Evolutionary conservation across 2,113 vertebrate species (phyloP).

Genomic region (Xenopus laevis): DNA sequence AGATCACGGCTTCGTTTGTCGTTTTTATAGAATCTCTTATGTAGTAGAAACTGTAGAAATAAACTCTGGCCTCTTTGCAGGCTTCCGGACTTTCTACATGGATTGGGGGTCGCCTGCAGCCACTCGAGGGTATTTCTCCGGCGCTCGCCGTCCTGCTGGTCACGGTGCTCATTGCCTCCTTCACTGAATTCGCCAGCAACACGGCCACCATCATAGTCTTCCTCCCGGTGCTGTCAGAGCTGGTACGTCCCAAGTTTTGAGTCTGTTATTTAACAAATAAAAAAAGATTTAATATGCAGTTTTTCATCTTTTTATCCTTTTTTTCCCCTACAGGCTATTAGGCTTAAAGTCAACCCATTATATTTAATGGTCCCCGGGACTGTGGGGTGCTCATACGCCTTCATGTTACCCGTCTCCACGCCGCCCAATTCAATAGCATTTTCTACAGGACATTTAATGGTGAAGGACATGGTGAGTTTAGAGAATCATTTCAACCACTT

Average conservation of each 20-base stretch:
- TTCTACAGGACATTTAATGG: slow-evolving; percentile 88
- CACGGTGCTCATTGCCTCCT: slow-evolving; percentile 80
- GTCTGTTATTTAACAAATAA: too few species aligned
- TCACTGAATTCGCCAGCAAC: slow-evolving; percentile 97
- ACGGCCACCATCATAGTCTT: slow-evolving; percentile 96
- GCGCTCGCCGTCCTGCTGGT: slow-evolving; percentile 80
- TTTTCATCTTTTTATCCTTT: neutral
- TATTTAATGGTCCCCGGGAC: slow-evolving; percentile 95
- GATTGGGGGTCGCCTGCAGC: slow-evolving; percentile 86
- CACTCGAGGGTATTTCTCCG: slow-evolving; percentile 78
- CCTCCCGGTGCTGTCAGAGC: slow-evolving; percentile 84
- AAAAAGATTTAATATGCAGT: too few species aligned
- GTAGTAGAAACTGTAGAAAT: too few species aligned
- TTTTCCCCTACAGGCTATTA: slow-evolving; percentile 71
- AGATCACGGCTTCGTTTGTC: too few species aligned
- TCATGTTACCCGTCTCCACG: slow-evolving; percentile 95
- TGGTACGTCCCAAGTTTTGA: slow-evolving; percentile 69
- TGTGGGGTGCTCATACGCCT: slow-evolving; percentile 85
- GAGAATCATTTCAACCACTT: neutral
- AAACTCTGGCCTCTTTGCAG: slow-evolving; percentile 58
- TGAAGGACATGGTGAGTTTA: slow-evolving; percentile 90
- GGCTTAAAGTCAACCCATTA: slow-evolving; percentile 81
- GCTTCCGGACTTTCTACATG: slow-evolving; percentile 88
- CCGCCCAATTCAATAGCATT: slow-evolving; percentile 98
- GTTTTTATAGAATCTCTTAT: too few species aligned